These are phyloP conservation scores for Esperia sulphurella DNA, from an alignment of 2,888 invertebrate genomes.

Conservation along the genomic window DNA sequence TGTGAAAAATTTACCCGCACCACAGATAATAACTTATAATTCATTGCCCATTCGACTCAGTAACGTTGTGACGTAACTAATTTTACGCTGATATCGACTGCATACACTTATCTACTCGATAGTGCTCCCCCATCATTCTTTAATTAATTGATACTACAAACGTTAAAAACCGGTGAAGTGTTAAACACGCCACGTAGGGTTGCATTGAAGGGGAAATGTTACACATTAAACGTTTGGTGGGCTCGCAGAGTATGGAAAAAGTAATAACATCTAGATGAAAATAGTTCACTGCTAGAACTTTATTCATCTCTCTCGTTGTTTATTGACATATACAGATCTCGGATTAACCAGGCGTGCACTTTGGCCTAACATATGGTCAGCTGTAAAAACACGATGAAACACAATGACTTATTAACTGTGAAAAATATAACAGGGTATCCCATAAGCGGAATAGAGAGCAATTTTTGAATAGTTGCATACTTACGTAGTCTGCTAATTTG, in stretches of 20 bases:
- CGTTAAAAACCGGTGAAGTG: slow-evolving; percentile 58
- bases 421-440: too few species aligned
- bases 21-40: slow-evolving; percentile 31
- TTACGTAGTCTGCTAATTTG: too few species aligned
- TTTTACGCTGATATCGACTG: slow-evolving; percentile 39
- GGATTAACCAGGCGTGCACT: too few species aligned
- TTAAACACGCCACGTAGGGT: slow-evolving; percentile 43
- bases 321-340: too few species aligned
- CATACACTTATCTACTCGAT: slow-evolving; percentile 37
- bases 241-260: background rate
- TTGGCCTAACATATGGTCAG: too few species aligned
- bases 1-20: slow-evolving; percentile 59
- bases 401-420: too few species aligned
- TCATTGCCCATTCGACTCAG: slow-evolving; percentile 16
- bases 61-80: slow-evolving; percentile 29
- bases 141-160: slow-evolving; percentile 67
- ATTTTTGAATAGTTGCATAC: too few species aligned
- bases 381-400: too few species aligned
- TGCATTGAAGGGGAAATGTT: slow-evolving; percentile 16
- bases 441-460: too few species aligned
- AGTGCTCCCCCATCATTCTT: slow-evolving; percentile 37
- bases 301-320: too few species aligned
- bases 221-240: background rate
- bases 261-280: too few species aligned
- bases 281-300: too few species aligned